Percentiles rank a stretch among this genome's conserved stretches.
Conservation (phyloP, 2,888 invertebrate species). For the Volucella inanis region DNA sequence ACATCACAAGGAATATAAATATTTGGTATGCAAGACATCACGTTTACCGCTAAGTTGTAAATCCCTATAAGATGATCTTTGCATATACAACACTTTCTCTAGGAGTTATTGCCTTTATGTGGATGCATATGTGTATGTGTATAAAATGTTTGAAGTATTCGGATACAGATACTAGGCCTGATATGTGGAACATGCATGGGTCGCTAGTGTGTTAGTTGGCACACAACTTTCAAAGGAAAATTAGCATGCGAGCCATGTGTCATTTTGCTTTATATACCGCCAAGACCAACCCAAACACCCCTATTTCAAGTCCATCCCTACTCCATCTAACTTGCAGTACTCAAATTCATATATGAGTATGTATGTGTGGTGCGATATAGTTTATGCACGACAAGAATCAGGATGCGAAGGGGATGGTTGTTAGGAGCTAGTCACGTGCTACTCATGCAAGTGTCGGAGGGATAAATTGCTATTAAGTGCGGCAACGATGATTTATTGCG, state of each 20-base stretch:
- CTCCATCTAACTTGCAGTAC: constrained; percentile 33
- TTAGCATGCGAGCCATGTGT: constrained; percentile 74
- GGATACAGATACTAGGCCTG: too few species aligned
- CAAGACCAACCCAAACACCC: constrained; percentile 24
- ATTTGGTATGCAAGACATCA: constrained; percentile 73
- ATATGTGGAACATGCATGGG: constrained; percentile 30
- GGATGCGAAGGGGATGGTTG: constrained; percentile 46
- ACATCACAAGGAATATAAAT: constrained; percentile 60
- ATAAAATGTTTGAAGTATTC: background rate
- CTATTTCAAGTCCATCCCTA: background rate
- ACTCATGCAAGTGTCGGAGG: constrained; percentile 70
- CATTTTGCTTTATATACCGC: constrained; percentile 69
- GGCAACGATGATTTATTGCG: constrained; percentile 62
- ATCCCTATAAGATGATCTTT: constrained; percentile 73
- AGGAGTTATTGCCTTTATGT: constrained; percentile 13
- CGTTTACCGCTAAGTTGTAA: constrained; percentile 74
- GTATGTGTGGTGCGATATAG: constrained; percentile 23
- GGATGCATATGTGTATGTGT: background rate
- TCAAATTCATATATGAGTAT: too few species aligned
- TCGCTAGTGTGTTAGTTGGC: constrained; percentile 55
- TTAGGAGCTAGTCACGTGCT: constrained; percentile 70
- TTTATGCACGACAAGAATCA: constrained; percentile 65
- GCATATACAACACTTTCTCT: constrained; percentile 54
- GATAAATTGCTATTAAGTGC: constrained; percentile 67
- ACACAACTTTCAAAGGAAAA: constrained; percentile 59